These are phyloP conservation scores for Melanerpes formicivorus DNA, from an alignment of 2,113 vertebrate species.

Conservation along the genomic window DNA sequence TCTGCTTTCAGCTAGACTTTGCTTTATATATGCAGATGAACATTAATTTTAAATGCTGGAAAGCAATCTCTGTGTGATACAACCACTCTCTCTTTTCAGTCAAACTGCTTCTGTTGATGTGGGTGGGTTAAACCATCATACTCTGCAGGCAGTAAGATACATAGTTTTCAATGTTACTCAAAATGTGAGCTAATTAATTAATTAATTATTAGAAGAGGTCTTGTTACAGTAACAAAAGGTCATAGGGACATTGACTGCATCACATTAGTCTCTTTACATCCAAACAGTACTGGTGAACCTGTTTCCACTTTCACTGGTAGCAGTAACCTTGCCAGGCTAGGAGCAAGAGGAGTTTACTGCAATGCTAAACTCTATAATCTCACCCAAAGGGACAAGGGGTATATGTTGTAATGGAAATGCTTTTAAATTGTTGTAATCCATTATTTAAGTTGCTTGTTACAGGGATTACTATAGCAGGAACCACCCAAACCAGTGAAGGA, in stretches of 20 bases:
- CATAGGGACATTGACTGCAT: neutral
- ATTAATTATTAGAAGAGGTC: neutral
- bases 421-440: too few species aligned
- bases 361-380: too few species aligned
- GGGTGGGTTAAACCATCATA: too few species aligned
- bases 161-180: neutral
- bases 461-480: too few species aligned
- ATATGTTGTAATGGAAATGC: too few species aligned
- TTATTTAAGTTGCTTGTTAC: too few species aligned
- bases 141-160: neutral
- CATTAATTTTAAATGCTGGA: neutral
- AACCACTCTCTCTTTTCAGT: neutral
- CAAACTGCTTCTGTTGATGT: neutral
- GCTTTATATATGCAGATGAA: neutral
- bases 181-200: neutral
- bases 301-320: neutral
- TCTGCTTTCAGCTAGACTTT: neutral
- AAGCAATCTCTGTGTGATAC: neutral
- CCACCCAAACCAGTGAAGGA: too few species aligned
- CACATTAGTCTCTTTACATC: neutral
- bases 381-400: too few species aligned
- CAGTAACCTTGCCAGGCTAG: neutral
- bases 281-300: neutral
- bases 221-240: neutral
- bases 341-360: neutral